Evolutionary conservation across 2,113 vertebrate species (phyloP).

Genomic region (Percopsis transmontana): DNA sequence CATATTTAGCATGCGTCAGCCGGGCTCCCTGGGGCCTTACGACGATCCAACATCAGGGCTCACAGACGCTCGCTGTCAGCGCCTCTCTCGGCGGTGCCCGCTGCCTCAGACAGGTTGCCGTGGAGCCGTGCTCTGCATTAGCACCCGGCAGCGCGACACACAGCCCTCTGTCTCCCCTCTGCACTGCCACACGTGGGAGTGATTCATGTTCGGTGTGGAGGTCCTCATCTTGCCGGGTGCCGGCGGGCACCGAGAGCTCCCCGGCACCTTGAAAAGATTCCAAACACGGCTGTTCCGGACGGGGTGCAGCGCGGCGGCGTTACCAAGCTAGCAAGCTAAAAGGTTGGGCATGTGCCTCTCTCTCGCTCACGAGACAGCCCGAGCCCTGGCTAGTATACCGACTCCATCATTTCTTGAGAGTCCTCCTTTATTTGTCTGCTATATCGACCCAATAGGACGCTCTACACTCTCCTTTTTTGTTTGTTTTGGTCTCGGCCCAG

Average conservation of each 20-base stretch:
- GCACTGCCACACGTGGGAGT: slow-evolving; percentile 39
- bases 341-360: slow-evolving; percentile 44
- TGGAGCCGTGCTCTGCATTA: slow-evolving; percentile 66
- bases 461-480: slow-evolving; percentile 57
- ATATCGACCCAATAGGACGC: slow-evolving; percentile 68
- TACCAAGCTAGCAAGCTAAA: slow-evolving; percentile 61
- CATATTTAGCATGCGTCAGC: slow-evolving; percentile 52
- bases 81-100: slow-evolving; percentile 60
- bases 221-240: slow-evolving; percentile 48
- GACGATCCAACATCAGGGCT: slow-evolving; percentile 59
- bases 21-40: slow-evolving; percentile 44
- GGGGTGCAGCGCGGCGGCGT: slow-evolving; percentile 43
- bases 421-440: slow-evolving; percentile 70
- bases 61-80: slow-evolving; percentile 62
- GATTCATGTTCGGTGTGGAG: slow-evolving; percentile 73
- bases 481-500: slow-evolving; percentile 68
- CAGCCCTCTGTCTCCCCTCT: slow-evolving; percentile 28
- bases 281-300: slow-evolving; percentile 52
- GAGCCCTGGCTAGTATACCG: slow-evolving; percentile 71
- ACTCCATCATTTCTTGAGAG: slow-evolving; percentile 68
- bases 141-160: slow-evolving; percentile 59
- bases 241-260: slow-evolving; percentile 66
- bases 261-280: slow-evolving; percentile 64
- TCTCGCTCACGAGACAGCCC: slow-evolving; percentile 54
- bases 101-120: slow-evolving; percentile 66